Evolutionary conservation across 2,797 vertebrate species (phyloP), one percentile per base, ranked within the genome.

Genomic region (Pogoniulus pusillus): DNA sequence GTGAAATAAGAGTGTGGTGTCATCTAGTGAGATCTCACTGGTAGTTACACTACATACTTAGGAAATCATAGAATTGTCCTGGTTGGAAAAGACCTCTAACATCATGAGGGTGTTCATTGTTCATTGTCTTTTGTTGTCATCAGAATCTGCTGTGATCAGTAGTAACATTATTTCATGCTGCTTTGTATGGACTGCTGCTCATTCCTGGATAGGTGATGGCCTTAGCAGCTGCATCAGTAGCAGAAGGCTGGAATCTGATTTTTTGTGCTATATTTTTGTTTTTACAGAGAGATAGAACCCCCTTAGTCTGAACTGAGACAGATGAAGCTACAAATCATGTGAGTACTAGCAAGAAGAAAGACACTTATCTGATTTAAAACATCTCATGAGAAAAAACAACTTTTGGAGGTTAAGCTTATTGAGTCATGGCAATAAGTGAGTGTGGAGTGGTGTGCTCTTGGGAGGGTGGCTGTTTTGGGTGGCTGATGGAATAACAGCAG

Each of bases 311-410:
- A 92, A 88, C 60, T 68, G 20, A 73, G 71, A 90, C 86, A 86
- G 71, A 37, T 85, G 55, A 83, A 92, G 77, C 57, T 81, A 81
- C 54, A 89, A 82, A 92, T 85, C 79, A 84, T 0, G 0, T 14
- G 65, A 68, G 16, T 57, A 58, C 37, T 65, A 82, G 51, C n/a
- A 68, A 78, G 76, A 73, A 85, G 18, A n/a, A 85, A 83, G 77
- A 84, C 71, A 72, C 19, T 91, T 75, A 92, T 75, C 62, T 87
- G 55, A 91, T 93, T 91, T 27, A 32, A 69, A 89, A 81, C 54
- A 27, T 63, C 72, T 73, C 76, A 49, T 24, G 66, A 89, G 66
- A 37, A 87, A 87, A 85, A 90, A 53, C 34, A 71, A 26, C 45
- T 90, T 87, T 63, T 89, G 69, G 69, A 88, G 45, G 63, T 75